phyloP scores from a whole-genome alignment of 2,113 vertebrate species.

The Lichenostomus cassidix region DNA sequence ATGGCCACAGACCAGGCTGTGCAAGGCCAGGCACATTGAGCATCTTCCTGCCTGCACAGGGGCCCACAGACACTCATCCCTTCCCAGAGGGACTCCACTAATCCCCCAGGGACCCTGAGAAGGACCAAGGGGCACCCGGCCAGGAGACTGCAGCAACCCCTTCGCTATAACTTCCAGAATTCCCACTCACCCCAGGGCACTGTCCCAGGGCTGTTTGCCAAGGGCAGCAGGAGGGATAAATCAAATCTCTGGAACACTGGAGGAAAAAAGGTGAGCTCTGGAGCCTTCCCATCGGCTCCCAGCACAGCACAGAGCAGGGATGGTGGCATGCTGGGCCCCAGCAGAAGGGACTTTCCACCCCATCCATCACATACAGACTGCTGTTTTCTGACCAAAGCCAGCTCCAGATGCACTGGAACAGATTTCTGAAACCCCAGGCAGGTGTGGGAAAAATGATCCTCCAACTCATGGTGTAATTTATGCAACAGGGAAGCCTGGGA shows the following conservation, averaged over 20 bases:
- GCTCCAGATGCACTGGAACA: constrained; percentile 3
- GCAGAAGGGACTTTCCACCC: not conserved
- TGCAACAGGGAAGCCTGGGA: not conserved
- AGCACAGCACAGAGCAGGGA: not conserved
- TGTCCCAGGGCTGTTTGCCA: not conserved
- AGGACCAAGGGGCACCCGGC: not conserved
- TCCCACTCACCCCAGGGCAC: not conserved
- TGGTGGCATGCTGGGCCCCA: fast-evolving
- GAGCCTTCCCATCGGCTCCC: not conserved
- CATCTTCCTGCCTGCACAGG: not conserved
- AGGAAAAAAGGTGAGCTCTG: not conserved
- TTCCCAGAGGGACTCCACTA: not conserved
- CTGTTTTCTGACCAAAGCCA: not conserved
- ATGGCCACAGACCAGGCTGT: fast-evolving
- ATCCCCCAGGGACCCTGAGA: not conserved
- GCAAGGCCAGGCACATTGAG: not conserved
- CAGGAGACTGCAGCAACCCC: not conserved
- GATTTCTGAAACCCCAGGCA: not conserved
- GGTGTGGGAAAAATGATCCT: not conserved
- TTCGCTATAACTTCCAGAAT: not conserved
- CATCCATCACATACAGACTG: not conserved
- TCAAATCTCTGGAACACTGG: not conserved
- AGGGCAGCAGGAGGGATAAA: not conserved
- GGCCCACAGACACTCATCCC: not conserved
- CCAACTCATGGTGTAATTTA: not conserved